Conservation (phyloP, 1,140 invertebrate species). For the Megalopta genalis region DNA sequence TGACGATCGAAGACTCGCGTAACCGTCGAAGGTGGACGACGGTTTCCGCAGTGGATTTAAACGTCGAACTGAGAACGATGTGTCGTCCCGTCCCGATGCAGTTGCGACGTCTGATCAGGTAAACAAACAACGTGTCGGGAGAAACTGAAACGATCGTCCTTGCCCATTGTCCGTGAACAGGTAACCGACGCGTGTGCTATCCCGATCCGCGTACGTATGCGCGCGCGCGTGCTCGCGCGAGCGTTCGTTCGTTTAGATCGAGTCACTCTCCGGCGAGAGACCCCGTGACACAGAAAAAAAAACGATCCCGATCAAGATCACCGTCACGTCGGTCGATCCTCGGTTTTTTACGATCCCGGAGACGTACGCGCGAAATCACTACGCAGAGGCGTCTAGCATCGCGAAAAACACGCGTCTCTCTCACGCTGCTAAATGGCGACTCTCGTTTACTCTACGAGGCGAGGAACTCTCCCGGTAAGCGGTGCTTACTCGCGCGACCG, state of each 20-base stretch:
- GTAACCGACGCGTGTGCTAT: background rate
- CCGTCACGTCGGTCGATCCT: no score
- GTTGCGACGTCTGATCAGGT: slow-evolving; percentile 5
- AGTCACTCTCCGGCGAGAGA: slow-evolving; percentile 2
- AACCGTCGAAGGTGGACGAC: background rate
- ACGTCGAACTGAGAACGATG: background rate
- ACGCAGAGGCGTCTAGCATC: background rate
- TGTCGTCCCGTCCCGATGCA: background rate
- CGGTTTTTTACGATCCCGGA: slow-evolving; percentile 18
- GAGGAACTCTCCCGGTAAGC: slow-evolving; percentile 50
- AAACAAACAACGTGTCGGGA: slow-evolving; percentile 34
- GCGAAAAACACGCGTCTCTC: slow-evolving; percentile 39
- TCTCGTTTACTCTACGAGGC: slow-evolving; percentile 51
- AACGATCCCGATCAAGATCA: slow-evolving; percentile 42
- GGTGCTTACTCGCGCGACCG: slow-evolving; percentile 43
- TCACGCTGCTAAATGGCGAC: slow-evolving; percentile 54
- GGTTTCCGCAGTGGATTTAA: background rate
- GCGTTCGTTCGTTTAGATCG: slow-evolving; percentile 1
- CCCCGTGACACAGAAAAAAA: slow-evolving; percentile 58
- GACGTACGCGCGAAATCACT: background rate
- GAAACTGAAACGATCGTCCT: slow-evolving; percentile 52
- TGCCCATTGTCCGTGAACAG: slow-evolving; percentile 44
- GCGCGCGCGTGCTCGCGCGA: background rate
- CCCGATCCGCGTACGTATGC: no score
- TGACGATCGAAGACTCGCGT: background rate